Conservation (phyloP, 2,888 invertebrate species). For the Archaeoteleia sp. region DNA sequence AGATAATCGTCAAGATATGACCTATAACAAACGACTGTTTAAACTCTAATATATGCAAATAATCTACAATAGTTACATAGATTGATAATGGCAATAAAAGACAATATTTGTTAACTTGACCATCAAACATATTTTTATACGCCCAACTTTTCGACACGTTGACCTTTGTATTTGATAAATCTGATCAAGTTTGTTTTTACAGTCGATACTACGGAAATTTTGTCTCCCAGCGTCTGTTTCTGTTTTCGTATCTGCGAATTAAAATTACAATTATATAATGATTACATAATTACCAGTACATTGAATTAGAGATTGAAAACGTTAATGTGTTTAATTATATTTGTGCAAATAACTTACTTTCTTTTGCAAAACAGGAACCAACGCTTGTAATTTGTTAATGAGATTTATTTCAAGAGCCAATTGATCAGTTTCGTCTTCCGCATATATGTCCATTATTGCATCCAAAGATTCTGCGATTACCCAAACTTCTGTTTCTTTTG, state of each 20-base stretch:
- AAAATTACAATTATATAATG: constrained; percentile 3
- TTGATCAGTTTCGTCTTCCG: constrained; percentile 83
- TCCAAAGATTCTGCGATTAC: constrained; percentile 85
- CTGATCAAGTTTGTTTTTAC: constrained; percentile 82
- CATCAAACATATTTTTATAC: constrained; percentile 15
- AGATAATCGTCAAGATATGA: no score
- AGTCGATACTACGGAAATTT: constrained; percentile 82
- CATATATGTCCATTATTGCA: constrained; percentile 85
- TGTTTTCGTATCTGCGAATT: constrained; percentile 80
- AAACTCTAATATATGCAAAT: no score
- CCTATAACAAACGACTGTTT: no score
- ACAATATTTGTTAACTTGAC: no score
- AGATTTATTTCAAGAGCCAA: constrained; percentile 81
- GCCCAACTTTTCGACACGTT: constrained; percentile 66
- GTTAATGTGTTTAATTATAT: not conserved
- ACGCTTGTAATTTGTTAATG: constrained; percentile 78
- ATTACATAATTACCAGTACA: not conserved
- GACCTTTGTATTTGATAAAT: constrained; percentile 83
- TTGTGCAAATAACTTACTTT: constrained; percentile 76
- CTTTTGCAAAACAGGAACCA: constrained; percentile 80
- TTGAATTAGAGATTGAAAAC: not conserved
- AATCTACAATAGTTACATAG: no score
- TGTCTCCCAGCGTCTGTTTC: constrained; percentile 80
- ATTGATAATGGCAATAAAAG: no score
- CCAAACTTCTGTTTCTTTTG: constrained; percentile 82